Base-by-base conservation (phyloP, 2,113 vertebrate genomes). In the Pardalotus punctatus region DNA sequence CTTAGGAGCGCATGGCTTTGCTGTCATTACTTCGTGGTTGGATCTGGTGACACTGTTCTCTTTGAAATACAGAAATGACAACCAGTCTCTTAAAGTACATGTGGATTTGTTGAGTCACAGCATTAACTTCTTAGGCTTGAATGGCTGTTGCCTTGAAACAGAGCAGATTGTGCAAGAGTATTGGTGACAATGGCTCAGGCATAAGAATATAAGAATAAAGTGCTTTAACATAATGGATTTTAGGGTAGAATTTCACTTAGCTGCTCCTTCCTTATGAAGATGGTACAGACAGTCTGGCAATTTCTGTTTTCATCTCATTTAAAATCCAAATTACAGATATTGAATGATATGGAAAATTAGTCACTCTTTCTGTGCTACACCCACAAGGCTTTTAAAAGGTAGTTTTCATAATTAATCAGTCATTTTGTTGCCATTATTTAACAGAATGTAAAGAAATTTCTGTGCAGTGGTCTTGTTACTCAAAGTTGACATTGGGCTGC, bases 401-500 rank as follows among this genome's bases (percentile, higher is more conserved):
- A 97, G 97, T 96, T 97, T 96, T 97, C 97, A 97, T 98, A 98
- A 98, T 96, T 97, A 98, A 98, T 98, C 97, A 89, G 90, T 98
- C 96, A 82, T 96, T 97, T 96, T 98, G 94, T 96, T 97, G 88
- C 96, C 95, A 96, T 98, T 98, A 97, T 96, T 98, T 97, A 97
- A 96, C 92, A 94, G 92, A 90, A 95, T 81, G 89, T 94, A 95
- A 96, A 97, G 97, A 97, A 95, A 95, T 92, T 96, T 96, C 73
- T 95, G 60, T 94, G 96, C 94, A 60, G 69, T 86, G 57, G 76
- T 96, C 93, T 83, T 89, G 67, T 92, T 94, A 81, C 88, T 94
- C 94, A 82, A 70, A 86, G 28, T 71, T 96, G 96, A 95, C 96
- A 95, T 62, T 88, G 71, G 51, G 65, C 88, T 96, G 91, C 92